A percentile compares a stretch with the other conserved stretches of the same genome.
These are phyloP conservation scores for Gorsachius magnificus DNA, from an alignment of 2,797 vertebrate genomes.

Conservation along the genomic window DNA sequence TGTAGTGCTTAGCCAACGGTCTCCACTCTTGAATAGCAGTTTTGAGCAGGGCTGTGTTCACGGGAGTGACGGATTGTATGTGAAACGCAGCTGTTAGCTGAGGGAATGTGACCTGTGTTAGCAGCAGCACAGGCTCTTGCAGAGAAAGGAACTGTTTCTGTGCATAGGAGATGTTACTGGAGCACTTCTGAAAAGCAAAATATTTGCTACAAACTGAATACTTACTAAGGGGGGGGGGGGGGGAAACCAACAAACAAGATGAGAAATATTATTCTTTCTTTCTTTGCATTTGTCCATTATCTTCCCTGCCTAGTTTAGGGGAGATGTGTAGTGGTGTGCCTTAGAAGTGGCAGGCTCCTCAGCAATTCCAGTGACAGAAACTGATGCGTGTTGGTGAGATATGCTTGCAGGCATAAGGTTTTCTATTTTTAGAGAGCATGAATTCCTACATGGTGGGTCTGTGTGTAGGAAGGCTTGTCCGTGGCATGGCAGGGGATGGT, in stretches of 20 bases:
- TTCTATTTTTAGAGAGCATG: not conserved
- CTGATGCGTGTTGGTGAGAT: not conserved
- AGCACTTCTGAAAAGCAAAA: not conserved
- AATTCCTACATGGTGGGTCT: not conserved
- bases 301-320: not conserved
- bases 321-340: not conserved
- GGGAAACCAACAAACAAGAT: not conserved
- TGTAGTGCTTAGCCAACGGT: fast-evolving
- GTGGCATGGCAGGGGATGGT: not conserved
- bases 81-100: not conserved
- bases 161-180: not conserved
- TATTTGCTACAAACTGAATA: not conserved
- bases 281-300: not conserved
- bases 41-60: not conserved
- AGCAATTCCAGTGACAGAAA: not conserved
- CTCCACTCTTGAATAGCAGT: not conserved
- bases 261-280: not conserved
- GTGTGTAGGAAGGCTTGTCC: not conserved
- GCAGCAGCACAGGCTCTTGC: not conserved
- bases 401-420: not conserved
- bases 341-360: not conserved
- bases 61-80: not conserved
- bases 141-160: not conserved
- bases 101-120: not conserved
- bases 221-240: too few species aligned